Base-by-base conservation (phyloP, 2,888 invertebrate species). In the Choreutis nemorana region DNA sequence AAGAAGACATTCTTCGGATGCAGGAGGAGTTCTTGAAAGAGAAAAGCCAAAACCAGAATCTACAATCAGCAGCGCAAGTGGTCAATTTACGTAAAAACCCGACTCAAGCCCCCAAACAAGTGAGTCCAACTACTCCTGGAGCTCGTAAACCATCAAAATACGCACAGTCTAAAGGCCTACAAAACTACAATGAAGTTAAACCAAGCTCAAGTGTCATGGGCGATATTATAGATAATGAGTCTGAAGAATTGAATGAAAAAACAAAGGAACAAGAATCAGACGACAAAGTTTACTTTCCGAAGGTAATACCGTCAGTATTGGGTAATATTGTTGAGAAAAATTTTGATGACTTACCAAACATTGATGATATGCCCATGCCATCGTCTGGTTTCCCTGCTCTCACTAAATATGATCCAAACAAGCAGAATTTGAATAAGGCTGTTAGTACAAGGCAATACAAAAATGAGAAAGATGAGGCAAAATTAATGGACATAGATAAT, bases 1-100 rank as follows among this genome's bases (percentile, higher is more conserved):
- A 91, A 44, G 86, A 88, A 9, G 90, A 91, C 49, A 78, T 91
- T 20, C 66, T 91, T 11, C 82, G 81, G 32, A 83, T 89, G 82
- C 90, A 91, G 54, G 83, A 86, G 43, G 86, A 87, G 39, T 91
- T 87, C 52, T 55, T 86, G 11, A 70, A 57, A 22, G 77, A 85
- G 39, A 82, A 81, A 35, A 51, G 56, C 6, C 78, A 80, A 34
- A 82, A 83, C 41, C 73, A 79, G 14, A 66, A 67, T 26, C 59
- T 84, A 29, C 71, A 81, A 34, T 84, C 87, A 2, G 82, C 89
- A 0, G 89, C 87, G 1, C 83, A 83, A 48, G 77, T 86, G 8
- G 64, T 82, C 34, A 71, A 81, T 60, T 40, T 77, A 39, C 59
- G 63, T 2, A 50, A 45, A 20, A 49, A 44, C n/a, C 55, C 57